Conservation (phyloP, 2,888 invertebrate genomes). For the Lasioglossum malachurum region DNA sequence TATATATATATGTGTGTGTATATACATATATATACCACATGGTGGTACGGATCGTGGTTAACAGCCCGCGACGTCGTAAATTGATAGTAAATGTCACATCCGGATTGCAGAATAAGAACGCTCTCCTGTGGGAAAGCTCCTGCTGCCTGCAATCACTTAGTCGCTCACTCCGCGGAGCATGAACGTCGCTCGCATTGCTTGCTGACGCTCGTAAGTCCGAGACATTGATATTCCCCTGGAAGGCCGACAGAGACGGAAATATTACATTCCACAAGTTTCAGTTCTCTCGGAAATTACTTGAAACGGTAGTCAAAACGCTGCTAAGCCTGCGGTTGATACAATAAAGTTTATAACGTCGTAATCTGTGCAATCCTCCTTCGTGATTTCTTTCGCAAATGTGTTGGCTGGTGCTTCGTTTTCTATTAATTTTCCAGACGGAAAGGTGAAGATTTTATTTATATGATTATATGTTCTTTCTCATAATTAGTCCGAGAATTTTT, state of each 20-base stretch:
- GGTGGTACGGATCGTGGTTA: conserved; percentile 75
- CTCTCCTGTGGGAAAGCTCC: conserved; percentile 65
- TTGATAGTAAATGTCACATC: conserved; percentile 82
- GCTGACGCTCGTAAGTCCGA: conserved; percentile 53
- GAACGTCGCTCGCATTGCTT: conserved; percentile 59
- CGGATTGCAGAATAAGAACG: conserved; percentile 79
- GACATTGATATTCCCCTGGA: conserved; percentile 52
- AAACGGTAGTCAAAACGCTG: neutral
- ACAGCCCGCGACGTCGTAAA: conserved; percentile 80
- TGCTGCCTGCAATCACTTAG: conserved; percentile 66
- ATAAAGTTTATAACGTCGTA: neutral
- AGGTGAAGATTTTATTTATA: neutral
- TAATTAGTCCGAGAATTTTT: neutral
- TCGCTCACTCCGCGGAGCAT: conserved; percentile 52
- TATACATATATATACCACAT: conserved; percentile 24
- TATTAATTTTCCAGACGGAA: neutral
- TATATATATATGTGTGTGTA: neutral
- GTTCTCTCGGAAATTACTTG: neutral
- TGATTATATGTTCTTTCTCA: neutral
- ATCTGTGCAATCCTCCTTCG: neutral
- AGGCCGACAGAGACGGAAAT: conserved; percentile 22
- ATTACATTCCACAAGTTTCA: conserved; percentile 5
- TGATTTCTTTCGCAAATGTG: neutral
- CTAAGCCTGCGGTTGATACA: neutral
- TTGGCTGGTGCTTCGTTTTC: neutral